Evolutionary conservation across 2,113 vertebrate species (phyloP).

Genomic region (Myotis brandtii): DNA sequence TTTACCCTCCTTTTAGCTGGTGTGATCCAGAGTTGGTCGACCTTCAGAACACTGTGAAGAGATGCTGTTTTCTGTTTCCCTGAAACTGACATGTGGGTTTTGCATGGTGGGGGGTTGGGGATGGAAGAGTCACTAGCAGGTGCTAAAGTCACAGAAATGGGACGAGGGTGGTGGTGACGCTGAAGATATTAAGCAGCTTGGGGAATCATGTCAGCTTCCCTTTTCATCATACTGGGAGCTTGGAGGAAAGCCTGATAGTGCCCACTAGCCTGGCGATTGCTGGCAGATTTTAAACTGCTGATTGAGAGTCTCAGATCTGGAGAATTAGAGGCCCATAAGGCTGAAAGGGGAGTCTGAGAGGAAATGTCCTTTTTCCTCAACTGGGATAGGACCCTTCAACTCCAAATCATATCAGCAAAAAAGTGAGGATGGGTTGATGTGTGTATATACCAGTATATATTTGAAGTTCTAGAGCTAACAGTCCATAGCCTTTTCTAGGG

Average conservation of each 20-base stretch:
- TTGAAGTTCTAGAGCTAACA: not conserved
- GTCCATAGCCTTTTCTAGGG: not conserved
- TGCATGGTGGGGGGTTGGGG: not conserved
- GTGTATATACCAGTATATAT: not conserved
- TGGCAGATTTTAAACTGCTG: not conserved
- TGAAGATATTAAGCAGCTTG: not conserved
- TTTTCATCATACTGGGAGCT: not conserved
- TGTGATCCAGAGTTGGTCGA: not conserved
- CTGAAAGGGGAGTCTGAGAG: conserved; percentile 10
- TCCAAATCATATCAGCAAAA: not conserved
- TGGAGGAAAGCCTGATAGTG: not conserved
- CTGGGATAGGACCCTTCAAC: not conserved
- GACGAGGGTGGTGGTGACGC: not conserved
- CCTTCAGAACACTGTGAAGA: conserved; percentile 49
- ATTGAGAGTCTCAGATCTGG: not conserved
- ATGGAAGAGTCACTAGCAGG: conserved; percentile 23
- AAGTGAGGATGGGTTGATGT: not conserved
- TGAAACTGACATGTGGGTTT: conserved; percentile 69
- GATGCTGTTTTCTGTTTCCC: conserved; percentile 57
- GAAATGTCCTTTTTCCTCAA: not conserved
- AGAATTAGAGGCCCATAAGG: not conserved
- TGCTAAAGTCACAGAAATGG: conserved; percentile 51
- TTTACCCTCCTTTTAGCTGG: conserved; percentile 14
- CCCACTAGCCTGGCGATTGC: not conserved
- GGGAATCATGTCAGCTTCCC: not conserved